A percentile compares a stretch with the other conserved stretches of the same genome.
Evolutionary conservation across 2,797 vertebrate genomes (phyloP).

Genomic region (Halcyon smyrnensis): DNA sequence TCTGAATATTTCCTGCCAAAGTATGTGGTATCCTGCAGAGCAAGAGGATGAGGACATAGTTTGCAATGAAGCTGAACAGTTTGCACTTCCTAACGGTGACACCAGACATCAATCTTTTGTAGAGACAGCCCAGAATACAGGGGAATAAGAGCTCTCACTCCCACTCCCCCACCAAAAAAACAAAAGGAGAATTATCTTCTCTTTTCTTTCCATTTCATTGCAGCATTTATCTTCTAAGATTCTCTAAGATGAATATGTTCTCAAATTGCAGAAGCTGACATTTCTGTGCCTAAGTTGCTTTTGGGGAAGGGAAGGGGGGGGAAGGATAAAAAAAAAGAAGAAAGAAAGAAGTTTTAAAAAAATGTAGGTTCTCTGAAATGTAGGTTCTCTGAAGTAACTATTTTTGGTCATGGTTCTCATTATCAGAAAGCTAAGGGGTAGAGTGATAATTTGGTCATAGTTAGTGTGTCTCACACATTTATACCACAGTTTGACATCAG

Average conservation of each 20-base stretch:
- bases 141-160: conserved; percentile 70
- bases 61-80: conserved; percentile 90
- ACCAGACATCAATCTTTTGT: conserved; percentile 92
- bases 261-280: conserved; percentile 46
- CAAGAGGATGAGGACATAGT: conserved; percentile 86
- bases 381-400: neutral
- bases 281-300: neutral
- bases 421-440: conserved; percentile 37
- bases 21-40: conserved; percentile 89
- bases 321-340: neutral
- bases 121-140: conserved; percentile 75
- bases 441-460: conserved; percentile 53
- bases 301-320: neutral
- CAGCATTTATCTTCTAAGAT: conserved; percentile 62
- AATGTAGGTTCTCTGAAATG: neutral
- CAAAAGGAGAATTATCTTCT: conserved; percentile 85
- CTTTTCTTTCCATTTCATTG: conserved; percentile 25
- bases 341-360: neutral
- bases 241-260: conserved; percentile 55
- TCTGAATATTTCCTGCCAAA: conserved; percentile 89
- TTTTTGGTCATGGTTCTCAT: conserved; percentile 7
- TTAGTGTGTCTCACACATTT: conserved; percentile 36
- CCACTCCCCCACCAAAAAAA: conserved; percentile 70
- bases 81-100: conserved; percentile 92
- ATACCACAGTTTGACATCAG: neutral